phyloP scores from a whole-genome alignment of 2,113 vertebrate genomes.

The Gorsachius goisagi region DNA sequence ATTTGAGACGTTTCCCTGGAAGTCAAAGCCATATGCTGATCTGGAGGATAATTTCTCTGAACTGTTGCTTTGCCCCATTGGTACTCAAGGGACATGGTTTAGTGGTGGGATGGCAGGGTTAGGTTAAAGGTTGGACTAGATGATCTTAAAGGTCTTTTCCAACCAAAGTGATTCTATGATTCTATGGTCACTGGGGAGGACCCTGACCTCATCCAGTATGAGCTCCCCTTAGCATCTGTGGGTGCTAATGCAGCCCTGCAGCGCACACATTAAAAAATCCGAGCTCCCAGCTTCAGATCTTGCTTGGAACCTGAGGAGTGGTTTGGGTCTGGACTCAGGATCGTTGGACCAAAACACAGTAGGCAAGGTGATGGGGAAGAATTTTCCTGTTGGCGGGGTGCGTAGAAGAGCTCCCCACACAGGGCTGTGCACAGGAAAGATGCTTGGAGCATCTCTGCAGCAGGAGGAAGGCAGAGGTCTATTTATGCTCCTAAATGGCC shows the following conservation, averaged over 20 bases:
- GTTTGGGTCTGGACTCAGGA: neutral
- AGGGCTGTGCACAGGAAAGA: neutral
- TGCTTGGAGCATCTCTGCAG: neutral
- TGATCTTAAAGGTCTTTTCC: too few relatives aligned
- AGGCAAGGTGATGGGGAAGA: neutral
- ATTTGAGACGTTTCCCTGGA: neutral
- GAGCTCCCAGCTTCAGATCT: neutral
- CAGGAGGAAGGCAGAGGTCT: neutral
- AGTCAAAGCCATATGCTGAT: neutral
- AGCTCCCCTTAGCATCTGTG: neutral
- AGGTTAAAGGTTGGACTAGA: too few relatives aligned
- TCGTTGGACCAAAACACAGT: rapidly evolving
- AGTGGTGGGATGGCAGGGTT: too few relatives aligned
- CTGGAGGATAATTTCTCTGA: neutral
- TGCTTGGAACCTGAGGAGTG: neutral
- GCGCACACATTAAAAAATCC: rapidly evolving
- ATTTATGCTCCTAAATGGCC: neutral
- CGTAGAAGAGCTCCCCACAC: neutral
- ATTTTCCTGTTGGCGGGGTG: neutral
- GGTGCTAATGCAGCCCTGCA: neutral
- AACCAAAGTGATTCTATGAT: too few relatives aligned
- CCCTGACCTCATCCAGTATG: neutral
- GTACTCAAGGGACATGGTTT: neutral
- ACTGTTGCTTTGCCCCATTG: neutral
- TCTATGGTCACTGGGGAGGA: neutral